A percentile compares a stretch with the other conserved stretches of the same genome.
Evolutionary conservation across 1,140 invertebrate species (phyloP).

Genomic region (Camponotus vicinus): DNA sequence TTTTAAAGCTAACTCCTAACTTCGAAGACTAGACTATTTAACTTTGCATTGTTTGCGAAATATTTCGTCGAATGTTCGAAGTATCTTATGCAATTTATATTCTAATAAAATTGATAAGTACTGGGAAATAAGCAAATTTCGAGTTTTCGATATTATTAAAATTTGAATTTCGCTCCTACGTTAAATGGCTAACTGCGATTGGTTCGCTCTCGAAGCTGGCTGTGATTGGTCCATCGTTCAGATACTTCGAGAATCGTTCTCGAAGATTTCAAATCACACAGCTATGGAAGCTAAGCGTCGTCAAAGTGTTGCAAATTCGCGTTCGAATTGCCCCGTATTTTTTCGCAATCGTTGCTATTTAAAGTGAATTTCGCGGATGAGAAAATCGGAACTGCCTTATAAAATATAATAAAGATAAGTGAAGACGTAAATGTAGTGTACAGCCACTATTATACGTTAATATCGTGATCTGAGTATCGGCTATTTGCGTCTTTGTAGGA

Average conservation of each 20-base stretch:
- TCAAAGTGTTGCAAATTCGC: background rate
- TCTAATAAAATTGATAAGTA: background rate
- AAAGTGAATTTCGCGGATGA: too few relatives aligned
- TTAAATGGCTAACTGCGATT: background rate
- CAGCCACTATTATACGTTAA: background rate
- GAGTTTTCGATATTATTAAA: background rate
- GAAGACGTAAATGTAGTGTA: background rate
- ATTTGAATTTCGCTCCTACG: background rate
- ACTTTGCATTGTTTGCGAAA: background rate
- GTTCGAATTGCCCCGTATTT: background rate
- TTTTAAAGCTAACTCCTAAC: background rate
- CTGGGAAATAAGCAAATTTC: background rate
- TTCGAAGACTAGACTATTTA: background rate
- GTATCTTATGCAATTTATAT: slow-evolving; percentile 10
- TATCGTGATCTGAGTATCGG: background rate
- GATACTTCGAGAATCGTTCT: background rate
- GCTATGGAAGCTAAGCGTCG: background rate
- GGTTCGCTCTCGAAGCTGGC: background rate
- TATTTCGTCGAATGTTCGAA: background rate
- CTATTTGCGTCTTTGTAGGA: background rate
- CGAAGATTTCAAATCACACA: too few relatives aligned
- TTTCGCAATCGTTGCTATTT: too few relatives aligned
- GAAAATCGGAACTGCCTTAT: too few relatives aligned
- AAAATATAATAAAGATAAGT: too few relatives aligned
- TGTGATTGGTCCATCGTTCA: background rate